A percentile compares a stretch with the other conserved stretches of the same genome.
phyloP scores from a whole-genome alignment of 2,888 invertebrate species.

The Abrostola tripartita region DNA sequence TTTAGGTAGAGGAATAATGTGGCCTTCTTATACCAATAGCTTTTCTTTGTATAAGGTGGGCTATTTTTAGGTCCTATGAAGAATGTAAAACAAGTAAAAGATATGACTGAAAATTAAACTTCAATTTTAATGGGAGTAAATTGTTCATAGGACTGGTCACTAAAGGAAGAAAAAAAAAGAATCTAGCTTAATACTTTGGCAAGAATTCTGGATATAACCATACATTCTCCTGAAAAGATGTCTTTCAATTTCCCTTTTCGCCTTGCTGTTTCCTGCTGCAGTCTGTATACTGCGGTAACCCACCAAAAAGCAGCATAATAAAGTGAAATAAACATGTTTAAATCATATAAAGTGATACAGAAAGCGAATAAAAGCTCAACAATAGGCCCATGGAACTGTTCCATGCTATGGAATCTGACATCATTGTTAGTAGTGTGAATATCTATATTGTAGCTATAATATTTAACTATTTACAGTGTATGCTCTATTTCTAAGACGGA shows the following conservation, averaged over 20 bases:
- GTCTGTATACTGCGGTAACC: conserved; percentile 92
- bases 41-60: conserved; percentile 48
- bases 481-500: conserved; percentile 66
- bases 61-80: conserved; percentile 62
- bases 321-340: conserved; percentile 86
- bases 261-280: conserved; percentile 93
- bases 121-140: conserved; percentile 41
- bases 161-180: conserved; percentile 71
- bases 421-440: conserved; percentile 71
- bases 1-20: conserved; percentile 25
- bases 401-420: conserved; percentile 78
- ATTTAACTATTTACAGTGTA: conserved; percentile 59
- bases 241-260: conserved; percentile 95
- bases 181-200: conserved; percentile 84
- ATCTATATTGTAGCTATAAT: conserved; percentile 55
- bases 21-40: conserved; percentile 49
- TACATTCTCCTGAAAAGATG: conserved; percentile 95
- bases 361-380: conserved; percentile 84
- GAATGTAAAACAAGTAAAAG: conserved; percentile 53
- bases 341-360: conserved; percentile 84
- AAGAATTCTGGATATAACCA: conserved; percentile 88
- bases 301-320: conserved; percentile 90
- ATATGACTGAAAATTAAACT: conserved; percentile 37
- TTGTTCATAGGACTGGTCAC: conserved; percentile 63
- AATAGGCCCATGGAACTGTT: conserved; percentile 81